Evolutionary conservation across 2,113 vertebrate genomes (phyloP).

Genomic region (Platichthys stellatus): DNA sequence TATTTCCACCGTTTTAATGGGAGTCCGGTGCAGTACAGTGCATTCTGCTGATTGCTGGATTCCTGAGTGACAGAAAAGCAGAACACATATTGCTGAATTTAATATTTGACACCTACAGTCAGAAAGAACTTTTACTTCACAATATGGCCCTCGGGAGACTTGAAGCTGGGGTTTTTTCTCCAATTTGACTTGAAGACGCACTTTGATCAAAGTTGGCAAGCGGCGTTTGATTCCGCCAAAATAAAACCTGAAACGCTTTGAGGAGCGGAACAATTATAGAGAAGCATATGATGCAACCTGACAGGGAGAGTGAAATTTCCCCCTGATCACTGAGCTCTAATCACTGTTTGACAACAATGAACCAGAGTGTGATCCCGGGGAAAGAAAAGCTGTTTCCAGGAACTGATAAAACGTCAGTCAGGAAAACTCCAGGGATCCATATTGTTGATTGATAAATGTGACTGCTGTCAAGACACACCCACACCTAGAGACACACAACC

Average conservation of each 20-base stretch:
- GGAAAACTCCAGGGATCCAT: conserved; percentile 81
- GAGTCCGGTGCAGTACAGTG: conserved; percentile 10
- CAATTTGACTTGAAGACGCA: conserved; percentile 7
- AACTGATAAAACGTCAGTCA: conserved; percentile 66
- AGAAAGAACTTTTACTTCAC: conserved; percentile 25
- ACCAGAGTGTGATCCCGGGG: background rate
- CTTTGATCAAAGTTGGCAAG: conserved; percentile 22
- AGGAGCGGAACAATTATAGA: background rate
- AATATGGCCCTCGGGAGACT: conserved; percentile 6
- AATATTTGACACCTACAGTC: conserved; percentile 8
- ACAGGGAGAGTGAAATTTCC: background rate
- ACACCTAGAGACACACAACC: conserved; percentile 22
- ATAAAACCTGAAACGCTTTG: background rate
- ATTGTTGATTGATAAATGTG: conserved; percentile 85
- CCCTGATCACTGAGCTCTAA: conserved; percentile 2
- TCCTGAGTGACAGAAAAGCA: conserved; percentile 40
- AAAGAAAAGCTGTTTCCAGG: conserved; percentile 1
- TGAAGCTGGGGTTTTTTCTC: background rate
- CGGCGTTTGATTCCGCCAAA: conserved; percentile 19
- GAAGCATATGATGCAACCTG: background rate
- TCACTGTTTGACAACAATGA: background rate
- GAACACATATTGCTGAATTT: conserved; percentile 42
- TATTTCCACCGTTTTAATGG: conserved; percentile 43
- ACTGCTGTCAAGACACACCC: conserved; percentile 83
- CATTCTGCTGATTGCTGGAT: conserved; percentile 48